These are phyloP conservation scores for Speoplatyrhinus poulsoni DNA, from an alignment of 2,113 vertebrate genomes.

Conservation along the genomic window DNA sequence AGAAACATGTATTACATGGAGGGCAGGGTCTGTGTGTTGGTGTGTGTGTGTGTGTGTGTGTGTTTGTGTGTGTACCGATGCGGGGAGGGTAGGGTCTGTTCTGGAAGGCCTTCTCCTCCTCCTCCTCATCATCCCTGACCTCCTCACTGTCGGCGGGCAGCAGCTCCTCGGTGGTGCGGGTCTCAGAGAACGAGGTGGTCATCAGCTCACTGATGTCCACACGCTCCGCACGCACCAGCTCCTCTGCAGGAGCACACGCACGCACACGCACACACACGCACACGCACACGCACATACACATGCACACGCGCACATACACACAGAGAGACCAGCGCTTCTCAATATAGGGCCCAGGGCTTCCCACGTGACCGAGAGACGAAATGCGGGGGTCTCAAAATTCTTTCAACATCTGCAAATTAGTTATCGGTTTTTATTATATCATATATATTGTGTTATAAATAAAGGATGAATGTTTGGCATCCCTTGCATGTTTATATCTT, in stretches of 20 bases:
- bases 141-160: conserved; percentile 81
- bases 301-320: not conserved
- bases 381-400: too few relatives aligned
- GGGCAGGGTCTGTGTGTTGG: not conserved
- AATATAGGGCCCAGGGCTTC: too few relatives aligned
- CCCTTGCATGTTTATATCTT: too few relatives aligned
- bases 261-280: not conserved
- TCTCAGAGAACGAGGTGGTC: conserved; percentile 84
- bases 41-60: not conserved
- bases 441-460: too few relatives aligned
- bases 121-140: conserved; percentile 80
- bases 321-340: not conserved
- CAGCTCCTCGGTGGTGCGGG: conserved; percentile 82
- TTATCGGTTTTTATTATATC: too few relatives aligned
- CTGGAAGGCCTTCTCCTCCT: conserved; percentile 76
- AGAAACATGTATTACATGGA: not conserved
- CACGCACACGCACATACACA: not conserved
- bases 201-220: conserved; percentile 83
- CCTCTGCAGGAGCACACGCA: conserved; percentile 63
- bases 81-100: conserved; percentile 78
- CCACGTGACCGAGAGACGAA: too few relatives aligned
- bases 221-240: conserved; percentile 78
- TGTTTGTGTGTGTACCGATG: conserved; percentile 57
- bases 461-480: too few relatives aligned
- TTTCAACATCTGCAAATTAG: too few relatives aligned